Evolutionary conservation across 2,113 vertebrate species (phyloP), one percentile per base, ranked within the genome.

Genomic region (Rafetus swinhoei): DNA sequence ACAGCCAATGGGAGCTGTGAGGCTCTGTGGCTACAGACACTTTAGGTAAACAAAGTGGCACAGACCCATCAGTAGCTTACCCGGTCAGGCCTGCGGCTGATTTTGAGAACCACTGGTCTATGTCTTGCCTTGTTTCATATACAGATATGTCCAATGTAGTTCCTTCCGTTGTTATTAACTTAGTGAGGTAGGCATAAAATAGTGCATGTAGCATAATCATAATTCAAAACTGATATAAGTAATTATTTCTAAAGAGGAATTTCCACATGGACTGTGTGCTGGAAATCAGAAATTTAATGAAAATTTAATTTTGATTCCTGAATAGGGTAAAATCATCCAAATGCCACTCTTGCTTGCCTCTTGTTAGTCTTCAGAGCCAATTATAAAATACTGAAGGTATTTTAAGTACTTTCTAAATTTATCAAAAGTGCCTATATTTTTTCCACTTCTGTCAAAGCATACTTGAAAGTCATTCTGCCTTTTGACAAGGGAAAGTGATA

Each of bases 41-140:
- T 45, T 45, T 45, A 45, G 45, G 6, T 45, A 45, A 45, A 45
- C 45, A 45, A 6, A 45, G 45, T 5, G 6, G 45, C 45, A 45
- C 45, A 45, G 45, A 45, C 45, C 45, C 45, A 45, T 45, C 45
- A 45, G 6, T 45, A 45, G 45, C 45, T 45, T 45, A 45, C 45
- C 45, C 45, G 45, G 45, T 4, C 45, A 45, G 45, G 45, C 45
- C 45, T 45, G 45, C 6, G 45, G 45, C 45, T 6, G 4, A 45
- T 45, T 45, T 45, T 45, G 45, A 45, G 45, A 45, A 45, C 45
- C 45, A 85, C 54, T 95, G 95, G 81, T 94, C 89, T 90, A 93
- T 77, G 62, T 96, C 91, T 86, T 77, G 93, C 79, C 76, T 93
- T 74, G 11, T 93, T 93, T 92, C 19, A 39, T 79, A 27, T 81